Base-by-base conservation (phyloP, 2,113 vertebrate species). In the Alosa alosa region DNA sequence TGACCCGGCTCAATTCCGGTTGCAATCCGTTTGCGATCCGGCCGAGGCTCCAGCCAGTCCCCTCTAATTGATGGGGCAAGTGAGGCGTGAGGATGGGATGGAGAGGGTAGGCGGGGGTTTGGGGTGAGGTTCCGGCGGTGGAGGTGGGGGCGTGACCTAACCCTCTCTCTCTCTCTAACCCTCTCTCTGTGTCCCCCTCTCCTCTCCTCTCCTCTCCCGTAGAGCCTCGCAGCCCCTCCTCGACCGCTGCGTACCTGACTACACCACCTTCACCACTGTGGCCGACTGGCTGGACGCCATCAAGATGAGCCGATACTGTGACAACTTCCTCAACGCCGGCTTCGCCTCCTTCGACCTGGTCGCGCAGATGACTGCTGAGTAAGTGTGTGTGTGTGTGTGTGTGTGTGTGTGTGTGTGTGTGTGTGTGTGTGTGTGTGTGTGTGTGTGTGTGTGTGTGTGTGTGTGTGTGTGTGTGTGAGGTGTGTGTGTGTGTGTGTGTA, bases 231-330 rank as follows among this genome's bases (percentile, higher is more conserved):
- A 99, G 89, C 98, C 98, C 0, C 97, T 99, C 91, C 95, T 99
- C 91, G 98, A 99, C 93, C 97, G 98, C 92, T 98, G 97, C 0
- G 96, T 99, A 84, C 98, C 98, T 0, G 98, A 99, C 94, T 99
- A 99, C 91, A 98, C 97, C 83, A 99, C 98, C 91, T 99, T 99
- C 93, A 97, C 98, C 83, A 99, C 98, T 2, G 98, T 99, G 92
- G 97, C 97, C 83, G 98, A 99, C 94, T 99, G 98, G 98, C 95
- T 99, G 92, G 98, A 99, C 0, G 98, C 98, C 93, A 99, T 99
- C 94, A 99, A 99, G 96, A 99, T 99, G 98, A 98, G 97, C 88
- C 96, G 98, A 89, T 99, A 99, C 95, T 97, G 97, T 92, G 98
- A 99, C 92, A 99, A 97, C 94, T 99, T 99, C 2, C 92, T 98